Conservation (phyloP, 2,113 vertebrate genomes). For the Campylomormyrus numenius region DNA sequence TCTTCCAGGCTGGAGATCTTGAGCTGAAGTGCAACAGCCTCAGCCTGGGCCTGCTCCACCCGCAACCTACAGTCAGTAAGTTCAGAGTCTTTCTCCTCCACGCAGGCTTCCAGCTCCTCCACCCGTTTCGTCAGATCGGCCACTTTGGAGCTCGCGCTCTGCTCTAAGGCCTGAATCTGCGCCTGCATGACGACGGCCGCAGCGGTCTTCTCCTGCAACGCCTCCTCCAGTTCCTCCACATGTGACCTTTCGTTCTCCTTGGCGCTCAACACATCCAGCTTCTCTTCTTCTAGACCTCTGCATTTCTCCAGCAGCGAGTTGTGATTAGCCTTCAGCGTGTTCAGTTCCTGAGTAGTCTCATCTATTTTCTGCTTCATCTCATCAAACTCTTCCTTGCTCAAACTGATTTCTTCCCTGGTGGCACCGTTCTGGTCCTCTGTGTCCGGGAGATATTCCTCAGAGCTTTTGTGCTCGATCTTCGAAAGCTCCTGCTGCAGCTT, state of each 20-base stretch:
- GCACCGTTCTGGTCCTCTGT: slow-evolving; percentile 59
- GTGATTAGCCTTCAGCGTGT: slow-evolving; percentile 55
- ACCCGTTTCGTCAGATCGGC: slow-evolving; percentile 52
- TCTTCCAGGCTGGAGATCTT: slow-evolving; percentile 68
- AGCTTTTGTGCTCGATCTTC: slow-evolving; percentile 66
- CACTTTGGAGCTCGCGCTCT: slow-evolving; percentile 52
- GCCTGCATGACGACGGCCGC: slow-evolving; percentile 55
- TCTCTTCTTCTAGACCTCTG: slow-evolving; percentile 39
- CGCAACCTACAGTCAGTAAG: slow-evolving; percentile 54
- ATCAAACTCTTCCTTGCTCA: slow-evolving; percentile 55
- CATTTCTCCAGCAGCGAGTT: slow-evolving; percentile 43
- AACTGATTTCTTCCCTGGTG: slow-evolving; percentile 40
- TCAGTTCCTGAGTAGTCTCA: slow-evolving; percentile 59
- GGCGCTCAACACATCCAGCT: slow-evolving; percentile 32
- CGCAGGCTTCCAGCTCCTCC: slow-evolving; percentile 58
- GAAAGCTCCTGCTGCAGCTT: slow-evolving; percentile 84
- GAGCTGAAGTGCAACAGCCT: slow-evolving; percentile 54
- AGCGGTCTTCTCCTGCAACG: slow-evolving; percentile 52
- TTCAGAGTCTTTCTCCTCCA: slow-evolving; percentile 69
- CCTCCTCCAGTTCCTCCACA: slow-evolving; percentile 47
- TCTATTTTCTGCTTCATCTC: slow-evolving; percentile 67
- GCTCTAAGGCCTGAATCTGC: slow-evolving; percentile 56
- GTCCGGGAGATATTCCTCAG: slow-evolving; percentile 46
- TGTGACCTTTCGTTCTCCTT: slow-evolving; percentile 23
- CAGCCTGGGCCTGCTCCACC: slow-evolving; percentile 58